Conservation (phyloP, 2,888 invertebrate genomes). For the Trichopoda pennipes region DNA sequence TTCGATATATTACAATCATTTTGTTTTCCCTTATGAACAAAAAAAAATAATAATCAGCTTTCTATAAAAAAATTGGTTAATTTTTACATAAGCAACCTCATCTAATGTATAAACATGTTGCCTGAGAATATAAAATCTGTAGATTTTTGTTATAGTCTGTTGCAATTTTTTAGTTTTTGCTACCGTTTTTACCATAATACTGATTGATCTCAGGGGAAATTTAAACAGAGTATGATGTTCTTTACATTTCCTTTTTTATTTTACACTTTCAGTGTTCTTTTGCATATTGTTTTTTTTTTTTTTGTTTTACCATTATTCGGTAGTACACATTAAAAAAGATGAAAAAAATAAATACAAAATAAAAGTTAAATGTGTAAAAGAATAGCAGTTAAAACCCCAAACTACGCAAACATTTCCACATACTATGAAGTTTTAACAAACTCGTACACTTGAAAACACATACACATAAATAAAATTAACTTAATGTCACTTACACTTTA, state of each 20-base stretch:
- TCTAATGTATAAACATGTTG: neutral
- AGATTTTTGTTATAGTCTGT: slow-evolving; percentile 46
- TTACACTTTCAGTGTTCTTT: slow-evolving; percentile 64
- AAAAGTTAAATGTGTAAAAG: slow-evolving; percentile 13
- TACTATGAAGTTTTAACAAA: slow-evolving; percentile 1
- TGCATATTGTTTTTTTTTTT: slow-evolving; percentile 3
- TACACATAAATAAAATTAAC: slow-evolving; percentile 76
- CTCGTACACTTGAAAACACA: slow-evolving; percentile 30
- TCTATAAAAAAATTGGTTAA: neutral
- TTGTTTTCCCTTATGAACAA: too few species aligned
- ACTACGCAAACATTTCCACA: slow-evolving; percentile 1
- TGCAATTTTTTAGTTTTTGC: slow-evolving; percentile 33
- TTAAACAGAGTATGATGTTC: slow-evolving; percentile 65
- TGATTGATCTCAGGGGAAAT: slow-evolving; percentile 79
- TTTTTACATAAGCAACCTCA: neutral
- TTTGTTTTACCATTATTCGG: slow-evolving; percentile 50
- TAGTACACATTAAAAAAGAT: slow-evolving; percentile 26
- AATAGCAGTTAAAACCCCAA: slow-evolving; percentile 36
- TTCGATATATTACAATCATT: too few species aligned
- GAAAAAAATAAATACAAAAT: neutral
- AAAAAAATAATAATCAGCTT: too few species aligned
- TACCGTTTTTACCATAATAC: slow-evolving; percentile 68
- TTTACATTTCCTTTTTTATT: slow-evolving; percentile 33
- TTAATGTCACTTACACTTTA: slow-evolving; percentile 79
- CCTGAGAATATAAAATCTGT: slow-evolving; percentile 13